Base-by-base conservation (phyloP, 2,113 vertebrate genomes). In the Coregonus clupeaformis region DNA sequence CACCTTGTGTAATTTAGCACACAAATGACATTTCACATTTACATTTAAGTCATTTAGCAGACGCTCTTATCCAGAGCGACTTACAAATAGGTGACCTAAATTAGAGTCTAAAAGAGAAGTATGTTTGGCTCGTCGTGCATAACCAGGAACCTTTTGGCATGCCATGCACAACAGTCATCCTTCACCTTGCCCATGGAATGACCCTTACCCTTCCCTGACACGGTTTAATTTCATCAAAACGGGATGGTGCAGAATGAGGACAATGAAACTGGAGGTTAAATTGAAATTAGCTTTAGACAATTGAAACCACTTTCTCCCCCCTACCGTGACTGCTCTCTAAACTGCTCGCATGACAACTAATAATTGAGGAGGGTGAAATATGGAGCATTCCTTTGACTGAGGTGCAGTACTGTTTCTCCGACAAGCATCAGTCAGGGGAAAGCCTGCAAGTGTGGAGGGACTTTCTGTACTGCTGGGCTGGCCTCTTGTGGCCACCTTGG, bases 401-500 rank as follows among this genome's bases (percentile, higher is more conserved):
- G 27, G 65, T 14, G 1, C 27, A 60, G 77, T 49, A 5, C 68
- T 24, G 68, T 42, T 42, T 42, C 36, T 11, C 2, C 52, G 27
- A 30, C 65, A 72, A 7, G 30, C 6, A 25, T n/a, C 60, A 62
- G 60, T 42, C 67, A 47, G 45, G 25, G 52, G 36, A 24, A 64
- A 29, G 64, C 27, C 25, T 66, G 29, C 16, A 13, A 27, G 25
- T 29, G 62, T 73, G 32, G 6, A 1, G 30, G 12, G 30, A 59
- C 60, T 5, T 22, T 68, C 72, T 24, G 62, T 64, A 72, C 1
- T 32, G 24, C 32, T 80, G 25, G 25, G 25, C 78, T 89, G 85
- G 18, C 84, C 80, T 77, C 84, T 84, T 74, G 84, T 87, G 89
- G 80, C 36, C 52, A 76, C 22, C 42, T 12, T 5, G 42, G 47